Percentiles rank a stretch among this genome's conserved stretches.
These are phyloP conservation scores for Entomobrya proxima DNA, from an alignment of 2,888 invertebrate species.

Conservation along the genomic window DNA sequence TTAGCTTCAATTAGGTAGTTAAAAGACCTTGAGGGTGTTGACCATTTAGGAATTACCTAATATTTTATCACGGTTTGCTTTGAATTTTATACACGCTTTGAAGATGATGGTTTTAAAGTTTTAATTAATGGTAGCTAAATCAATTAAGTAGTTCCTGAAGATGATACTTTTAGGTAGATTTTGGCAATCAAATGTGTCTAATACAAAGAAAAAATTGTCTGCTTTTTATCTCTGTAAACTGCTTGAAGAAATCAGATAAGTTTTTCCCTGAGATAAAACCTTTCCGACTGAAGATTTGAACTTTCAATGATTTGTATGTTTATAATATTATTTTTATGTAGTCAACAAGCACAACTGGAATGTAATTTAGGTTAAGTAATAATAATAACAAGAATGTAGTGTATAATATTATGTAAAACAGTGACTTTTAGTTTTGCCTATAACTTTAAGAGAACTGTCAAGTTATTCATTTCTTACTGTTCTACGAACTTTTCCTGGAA, in stretches of 20 bases:
- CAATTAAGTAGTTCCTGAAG: not conserved
- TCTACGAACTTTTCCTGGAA: not conserved
- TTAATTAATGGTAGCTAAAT: no score
- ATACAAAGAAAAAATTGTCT: not conserved
- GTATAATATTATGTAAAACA: no score
- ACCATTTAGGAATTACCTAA: no score
- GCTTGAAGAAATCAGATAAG: not conserved
- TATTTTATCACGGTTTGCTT: no score
- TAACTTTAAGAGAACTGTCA: no score
- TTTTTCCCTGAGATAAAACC: not conserved
- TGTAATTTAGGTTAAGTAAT: no score
- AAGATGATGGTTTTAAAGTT: not conserved
- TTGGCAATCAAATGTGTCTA: not conserved
- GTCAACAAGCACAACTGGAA: not conserved
- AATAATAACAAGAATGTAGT: no score
- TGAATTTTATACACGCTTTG: no score
- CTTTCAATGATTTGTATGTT: not conserved
- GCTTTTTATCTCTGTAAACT: not conserved
- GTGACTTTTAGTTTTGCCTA: no score
- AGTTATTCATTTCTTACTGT: no score
- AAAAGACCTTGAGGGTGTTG: no score
- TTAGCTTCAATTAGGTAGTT: no score
- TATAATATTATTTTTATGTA: not conserved
- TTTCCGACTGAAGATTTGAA: constrained; percentile 11
- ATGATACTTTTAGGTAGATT: not conserved